phyloP scores from a whole-genome alignment of 2,888 invertebrate species.

The Rosalia funebris region DNA sequence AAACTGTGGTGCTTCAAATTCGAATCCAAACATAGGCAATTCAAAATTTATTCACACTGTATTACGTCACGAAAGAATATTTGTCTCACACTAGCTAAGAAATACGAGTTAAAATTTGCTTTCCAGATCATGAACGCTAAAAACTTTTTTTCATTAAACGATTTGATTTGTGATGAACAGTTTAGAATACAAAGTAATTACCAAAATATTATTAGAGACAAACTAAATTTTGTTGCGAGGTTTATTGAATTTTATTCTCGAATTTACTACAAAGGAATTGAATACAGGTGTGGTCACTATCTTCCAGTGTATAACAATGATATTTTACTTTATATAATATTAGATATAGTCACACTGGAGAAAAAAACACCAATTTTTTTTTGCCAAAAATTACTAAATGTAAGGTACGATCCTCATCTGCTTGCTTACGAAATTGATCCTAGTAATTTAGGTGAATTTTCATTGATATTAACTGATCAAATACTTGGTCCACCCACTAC shows the following conservation, averaged over 20 bases:
- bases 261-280: constrained; percentile 2
- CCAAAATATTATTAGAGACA: not conserved
- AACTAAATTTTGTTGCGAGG: not conserved
- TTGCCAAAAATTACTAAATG: not conserved
- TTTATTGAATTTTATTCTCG: constrained; percentile 4
- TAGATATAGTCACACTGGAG: not conserved
- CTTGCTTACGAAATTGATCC: constrained; percentile 10
- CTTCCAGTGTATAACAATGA: not conserved
- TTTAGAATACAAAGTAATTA: not conserved
- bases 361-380: not conserved
- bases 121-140: not conserved
- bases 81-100: constrained; percentile 28
- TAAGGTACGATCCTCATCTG: not conserved
- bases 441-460: constrained; percentile 1
- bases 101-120: constrained; percentile 29
- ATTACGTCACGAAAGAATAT: constrained; percentile 33
- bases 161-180: not conserved
- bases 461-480: not conserved
- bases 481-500: constrained; percentile 1
- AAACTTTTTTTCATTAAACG: not conserved
- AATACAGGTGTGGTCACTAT: not conserved
- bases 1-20: constrained; percentile 33
- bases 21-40: constrained; percentile 30
- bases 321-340: not conserved
- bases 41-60: constrained; percentile 28